Evolutionary conservation across 2,113 vertebrate species (phyloP), one percentile per base, ranked within the genome.

Genomic region (Semicossyphus pulcher): DNA sequence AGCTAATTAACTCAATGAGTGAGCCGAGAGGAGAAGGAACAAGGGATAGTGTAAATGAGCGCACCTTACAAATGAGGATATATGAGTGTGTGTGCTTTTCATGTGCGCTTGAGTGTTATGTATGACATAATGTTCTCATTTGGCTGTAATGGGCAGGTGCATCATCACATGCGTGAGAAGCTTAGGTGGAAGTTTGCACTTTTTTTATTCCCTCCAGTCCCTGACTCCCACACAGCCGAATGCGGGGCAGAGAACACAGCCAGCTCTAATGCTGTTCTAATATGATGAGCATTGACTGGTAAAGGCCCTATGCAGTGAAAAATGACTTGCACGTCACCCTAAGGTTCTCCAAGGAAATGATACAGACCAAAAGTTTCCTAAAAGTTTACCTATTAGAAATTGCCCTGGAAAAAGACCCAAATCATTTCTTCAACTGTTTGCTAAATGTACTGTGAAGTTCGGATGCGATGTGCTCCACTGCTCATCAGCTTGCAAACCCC

Each of bases 201-300:
- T 76, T 65, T 86, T 61, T 42, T 72, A 77, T 72, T 83, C 79
- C 72, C 87, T 73, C 32, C 26, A 85, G 81, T 59, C 47, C 45
- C 18, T 15, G 23, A 37, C 84, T 80, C 86, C 81, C 76, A 81
- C 78, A 58, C 77, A 82, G 67, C 9, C 18, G 57, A 74, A 84
- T 81, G 37, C 81, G 76, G 80, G 72, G 72, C 81, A 84, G 49
- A 82, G 76, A 61, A 77, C 68, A 67, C 48, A 77, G 54, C 39
- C 70, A 61, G 52, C 73, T 74, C 65, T 84, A 82, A 83, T 79
- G 71, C 81, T 76, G 59, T 87, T 77, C 79, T 79, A 83, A 78
- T 81, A 76, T 72, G 73, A 80, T 87, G 80, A 86, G 77, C 79
- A 74, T 44, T 76, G 74, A 76, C 79, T 85, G 68, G 77, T 66